phyloP scores from a whole-genome alignment of 1,140 invertebrate genomes.

The Aphis gossypii region DNA sequence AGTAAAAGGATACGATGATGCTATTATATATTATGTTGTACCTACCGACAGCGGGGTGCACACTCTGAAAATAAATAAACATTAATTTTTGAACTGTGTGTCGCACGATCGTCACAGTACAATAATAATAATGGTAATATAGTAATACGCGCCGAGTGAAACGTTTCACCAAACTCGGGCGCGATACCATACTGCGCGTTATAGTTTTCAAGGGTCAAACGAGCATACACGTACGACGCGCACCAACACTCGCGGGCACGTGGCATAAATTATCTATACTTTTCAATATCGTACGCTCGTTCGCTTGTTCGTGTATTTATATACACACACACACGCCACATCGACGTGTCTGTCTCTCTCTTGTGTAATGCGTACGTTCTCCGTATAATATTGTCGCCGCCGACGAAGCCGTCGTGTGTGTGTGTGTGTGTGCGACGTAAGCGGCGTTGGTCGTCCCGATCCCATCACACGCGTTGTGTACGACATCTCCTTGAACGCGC shows the following conservation, averaged over 20 bases:
- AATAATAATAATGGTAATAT: not conserved
- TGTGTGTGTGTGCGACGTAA: not conserved
- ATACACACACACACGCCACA: not conserved
- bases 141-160: slow-evolving; percentile 2
- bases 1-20: no score
- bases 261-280: slow-evolving; percentile 53
- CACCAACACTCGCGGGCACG: slow-evolving; percentile 37
- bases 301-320: not conserved
- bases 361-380: not conserved
- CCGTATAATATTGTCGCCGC: not conserved
- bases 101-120: not conserved
- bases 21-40: no score
- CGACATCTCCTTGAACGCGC: slow-evolving; percentile 6
- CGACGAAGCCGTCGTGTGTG: not conserved
- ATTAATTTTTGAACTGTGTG: not conserved
- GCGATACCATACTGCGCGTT: not conserved
- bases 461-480: not conserved
- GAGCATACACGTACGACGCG: not conserved
- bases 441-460: not conserved
- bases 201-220: slow-evolving; percentile 39
- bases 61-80: not conserved
- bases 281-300: slow-evolving; percentile 24
- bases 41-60: no score
- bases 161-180: not conserved
- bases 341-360: no score